Evolutionary conservation across 2,113 vertebrate species (phyloP).

Genomic region (Paratilapia polleni): DNA sequence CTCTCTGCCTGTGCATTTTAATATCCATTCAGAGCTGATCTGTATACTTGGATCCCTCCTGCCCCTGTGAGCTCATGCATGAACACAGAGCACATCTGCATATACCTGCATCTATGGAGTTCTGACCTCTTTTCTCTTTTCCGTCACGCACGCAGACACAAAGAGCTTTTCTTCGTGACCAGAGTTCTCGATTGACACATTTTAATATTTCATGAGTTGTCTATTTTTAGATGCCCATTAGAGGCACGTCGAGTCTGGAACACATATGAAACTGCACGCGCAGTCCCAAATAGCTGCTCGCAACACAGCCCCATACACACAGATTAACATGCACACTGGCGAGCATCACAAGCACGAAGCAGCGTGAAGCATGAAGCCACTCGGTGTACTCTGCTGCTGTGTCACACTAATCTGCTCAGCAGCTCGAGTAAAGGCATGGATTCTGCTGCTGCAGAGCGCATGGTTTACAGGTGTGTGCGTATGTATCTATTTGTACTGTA

Average conservation of each 20-base stretch:
- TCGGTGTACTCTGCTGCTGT: slow-evolving; percentile 15
- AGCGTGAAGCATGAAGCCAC: slow-evolving; percentile 21
- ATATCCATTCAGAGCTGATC: slow-evolving; percentile 12
- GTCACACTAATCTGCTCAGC: slow-evolving; percentile 42
- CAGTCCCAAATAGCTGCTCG: not conserved
- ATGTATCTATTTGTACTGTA: not conserved
- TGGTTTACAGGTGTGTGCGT: not conserved
- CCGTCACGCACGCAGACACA: not conserved
- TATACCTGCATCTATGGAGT: slow-evolving; percentile 17
- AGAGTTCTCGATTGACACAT: slow-evolving; percentile 46
- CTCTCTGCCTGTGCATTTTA: slow-evolving; percentile 26
- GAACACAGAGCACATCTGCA: slow-evolving; percentile 11
- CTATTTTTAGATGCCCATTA: slow-evolving; percentile 40
- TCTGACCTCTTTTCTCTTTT: not conserved
- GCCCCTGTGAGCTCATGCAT: not conserved
- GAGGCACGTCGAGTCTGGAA: not conserved
- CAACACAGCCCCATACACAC: not conserved
- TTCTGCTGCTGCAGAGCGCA: not conserved
- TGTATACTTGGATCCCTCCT: not conserved
- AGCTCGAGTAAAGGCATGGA: slow-evolving; percentile 1
- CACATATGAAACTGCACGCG: not conserved
- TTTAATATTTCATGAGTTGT: slow-evolving; percentile 65
- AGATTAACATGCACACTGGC: slow-evolving; percentile 31
- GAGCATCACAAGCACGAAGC: slow-evolving; percentile 9
- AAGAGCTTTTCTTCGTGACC: slow-evolving; percentile 29